Percentiles rank a stretch among this genome's conserved stretches.
These are phyloP conservation scores for Drosophila lini DNA, from an alignment of 1,140 invertebrate species.

Conservation along the genomic window DNA sequence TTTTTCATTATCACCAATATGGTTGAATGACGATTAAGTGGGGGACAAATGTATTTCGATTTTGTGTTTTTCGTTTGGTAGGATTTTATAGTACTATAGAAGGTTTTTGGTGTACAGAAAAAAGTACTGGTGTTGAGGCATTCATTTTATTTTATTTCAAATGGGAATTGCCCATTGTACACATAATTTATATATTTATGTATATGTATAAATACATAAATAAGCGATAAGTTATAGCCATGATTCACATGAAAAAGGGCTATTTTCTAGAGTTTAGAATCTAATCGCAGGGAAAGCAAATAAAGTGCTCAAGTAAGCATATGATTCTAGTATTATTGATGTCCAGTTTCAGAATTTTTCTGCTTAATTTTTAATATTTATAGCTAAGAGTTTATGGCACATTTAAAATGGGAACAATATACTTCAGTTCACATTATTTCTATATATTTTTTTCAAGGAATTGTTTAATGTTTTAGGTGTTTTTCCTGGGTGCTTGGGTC, in stretches of 20 bases:
- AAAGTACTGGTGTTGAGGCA: background rate
- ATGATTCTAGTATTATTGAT: background rate
- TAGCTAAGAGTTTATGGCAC: too few species aligned
- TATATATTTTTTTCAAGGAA: background rate
- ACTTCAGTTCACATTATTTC: background rate
- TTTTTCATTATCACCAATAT: constrained; percentile 31
- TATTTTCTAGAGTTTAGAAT: background rate
- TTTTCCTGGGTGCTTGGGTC: background rate
- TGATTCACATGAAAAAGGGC: background rate
- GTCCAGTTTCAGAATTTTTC: background rate
- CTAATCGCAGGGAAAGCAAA: background rate
- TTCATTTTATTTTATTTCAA: background rate
- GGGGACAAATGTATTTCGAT: background rate
- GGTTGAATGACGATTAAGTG: constrained; percentile 23
- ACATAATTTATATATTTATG: too few species aligned
- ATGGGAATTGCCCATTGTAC: background rate
- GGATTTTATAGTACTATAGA: constrained; percentile 14
- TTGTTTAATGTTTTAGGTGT: background rate
- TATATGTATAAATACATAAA: too few species aligned
- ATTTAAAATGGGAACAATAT: too few species aligned
- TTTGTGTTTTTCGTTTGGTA: constrained; percentile 5
- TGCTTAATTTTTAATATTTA: too few species aligned
- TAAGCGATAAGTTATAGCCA: background rate
- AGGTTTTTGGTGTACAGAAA: constrained; percentile 5
- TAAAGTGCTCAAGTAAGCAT: background rate